A percentile compares a stretch with the other conserved stretches of the same genome.
phyloP scores from a whole-genome alignment of 2,113 vertebrate species.

The Castor canadensis region DNA sequence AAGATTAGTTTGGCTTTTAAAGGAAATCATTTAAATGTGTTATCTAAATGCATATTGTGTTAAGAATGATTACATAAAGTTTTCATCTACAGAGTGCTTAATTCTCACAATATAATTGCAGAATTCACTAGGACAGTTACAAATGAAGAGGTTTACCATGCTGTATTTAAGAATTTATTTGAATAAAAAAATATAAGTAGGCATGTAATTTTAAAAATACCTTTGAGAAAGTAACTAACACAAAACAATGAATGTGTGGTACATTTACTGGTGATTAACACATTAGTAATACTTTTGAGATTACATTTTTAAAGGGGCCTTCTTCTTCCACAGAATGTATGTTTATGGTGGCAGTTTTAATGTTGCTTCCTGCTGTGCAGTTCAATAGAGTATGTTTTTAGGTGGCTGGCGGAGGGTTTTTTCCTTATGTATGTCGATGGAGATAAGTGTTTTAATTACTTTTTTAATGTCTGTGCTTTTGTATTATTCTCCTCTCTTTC shows the following conservation, averaged over 20 bases:
- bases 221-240: constrained; percentile 62
- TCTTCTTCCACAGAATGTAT: constrained; percentile 59
- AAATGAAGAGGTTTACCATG: constrained; percentile 32
- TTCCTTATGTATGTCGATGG: constrained; percentile 84
- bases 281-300: constrained; percentile 76
- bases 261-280: constrained; percentile 79
- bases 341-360: constrained; percentile 74
- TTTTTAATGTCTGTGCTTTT: constrained; percentile 89
- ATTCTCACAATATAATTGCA: not conserved
- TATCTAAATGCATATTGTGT: not conserved
- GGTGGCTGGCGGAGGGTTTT: constrained; percentile 73
- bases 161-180: constrained; percentile 66
- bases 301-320: constrained; percentile 74
- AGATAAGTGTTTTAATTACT: constrained; percentile 92
- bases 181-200: constrained; percentile 37
- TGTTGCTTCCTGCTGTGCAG: constrained; percentile 78
- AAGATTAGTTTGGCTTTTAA: not conserved
- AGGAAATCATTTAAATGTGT: constrained; percentile 21
- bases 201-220: constrained; percentile 17
- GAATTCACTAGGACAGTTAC: not conserved
- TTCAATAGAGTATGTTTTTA: constrained; percentile 82
- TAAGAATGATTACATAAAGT: constrained; percentile 8
- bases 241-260: constrained; percentile 47
- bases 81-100: not conserved
- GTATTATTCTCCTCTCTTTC: constrained; percentile 83